Evolutionary conservation across 2,797 vertebrate species (phyloP).

Genomic region (Oreortyx pictus): DNA sequence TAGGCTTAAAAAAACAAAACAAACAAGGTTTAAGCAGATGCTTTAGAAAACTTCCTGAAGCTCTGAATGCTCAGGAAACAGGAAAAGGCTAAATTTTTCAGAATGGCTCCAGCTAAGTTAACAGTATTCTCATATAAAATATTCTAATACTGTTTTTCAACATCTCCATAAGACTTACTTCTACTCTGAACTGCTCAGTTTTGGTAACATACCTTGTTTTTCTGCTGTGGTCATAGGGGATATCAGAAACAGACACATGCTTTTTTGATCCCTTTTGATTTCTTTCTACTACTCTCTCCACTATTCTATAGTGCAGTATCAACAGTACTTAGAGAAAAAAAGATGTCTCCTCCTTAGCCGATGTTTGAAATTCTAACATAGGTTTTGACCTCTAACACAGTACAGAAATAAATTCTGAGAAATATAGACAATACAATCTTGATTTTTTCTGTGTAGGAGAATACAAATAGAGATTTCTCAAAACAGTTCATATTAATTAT

Average conservation of each 20-base stretch:
- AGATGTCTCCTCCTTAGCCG: not conserved
- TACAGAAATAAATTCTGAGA: not conserved
- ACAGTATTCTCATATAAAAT: not conserved
- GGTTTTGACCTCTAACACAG: not conserved
- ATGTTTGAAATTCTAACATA: not conserved
- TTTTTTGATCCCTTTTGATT: not conserved
- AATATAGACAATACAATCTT: not conserved
- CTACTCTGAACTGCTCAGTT: not conserved
- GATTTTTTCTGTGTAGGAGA: not conserved
- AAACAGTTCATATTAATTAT: not conserved
- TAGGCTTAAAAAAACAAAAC: not conserved
- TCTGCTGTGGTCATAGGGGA: not conserved
- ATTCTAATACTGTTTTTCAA: not conserved
- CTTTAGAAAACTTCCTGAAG: not conserved
- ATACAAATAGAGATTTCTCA: not conserved
- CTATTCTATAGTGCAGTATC: not conserved
- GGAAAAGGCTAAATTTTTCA: not conserved
- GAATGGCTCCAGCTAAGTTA: not conserved
- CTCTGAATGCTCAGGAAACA: not conserved
- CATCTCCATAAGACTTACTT: not conserved
- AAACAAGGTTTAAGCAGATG: not conserved
- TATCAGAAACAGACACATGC: not conserved
- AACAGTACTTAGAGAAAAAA: not conserved
- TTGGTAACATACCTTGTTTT: not conserved
- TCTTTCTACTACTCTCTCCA: not conserved